Evolutionary conservation across 1,140 invertebrate species (phyloP), one percentile per base, ranked within the genome.

Genomic region (Psix sp.): DNA sequence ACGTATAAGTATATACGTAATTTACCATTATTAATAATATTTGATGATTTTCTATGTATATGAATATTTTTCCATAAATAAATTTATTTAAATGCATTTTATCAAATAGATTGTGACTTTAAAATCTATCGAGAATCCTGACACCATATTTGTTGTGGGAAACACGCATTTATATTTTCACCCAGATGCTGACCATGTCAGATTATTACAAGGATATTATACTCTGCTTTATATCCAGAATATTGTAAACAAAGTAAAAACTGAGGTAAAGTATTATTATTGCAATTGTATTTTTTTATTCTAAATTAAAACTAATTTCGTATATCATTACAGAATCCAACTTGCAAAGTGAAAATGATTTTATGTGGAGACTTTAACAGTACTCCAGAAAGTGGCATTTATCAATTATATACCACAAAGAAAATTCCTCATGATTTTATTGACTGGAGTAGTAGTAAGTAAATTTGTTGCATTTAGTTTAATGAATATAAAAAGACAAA

Each of bases 161-260:
- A 97, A 96, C 80, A 97, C 95, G 0, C 97, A 98, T 89, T 89
- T 98, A 11, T 98, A 95, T 84, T 98, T 96, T 80, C 93, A 95
- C 80, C 94, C 95, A 1, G 91, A 94, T 83, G 93, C 95, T 5
- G 92, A 95, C 87, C 93, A 97, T 79, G 93, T 98, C 74, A 87
- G 97, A 73, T 84, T 98, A 2, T 81, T 98, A 21, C 93, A 95
- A 88, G 90, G 89, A 29, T 92, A 90, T 36, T 90, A 92, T 74
- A 77, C 88, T 6, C 87, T 92, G 29, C 84, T 82, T 13, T 93
- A 90, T 84, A 79, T 93, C 1, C 78, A 90, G 46, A 74, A 89
- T 77, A 60, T 90, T 73, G 81, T 89, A 18, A 78, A 87, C 52
- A 74, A 86, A 74, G 77, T 80, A 59, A 67, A 85, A 51, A 68